These are phyloP conservation scores for Protobothrops mucrosquamatus DNA, from an alignment of 2,113 vertebrate genomes.

Conservation along the genomic window DNA sequence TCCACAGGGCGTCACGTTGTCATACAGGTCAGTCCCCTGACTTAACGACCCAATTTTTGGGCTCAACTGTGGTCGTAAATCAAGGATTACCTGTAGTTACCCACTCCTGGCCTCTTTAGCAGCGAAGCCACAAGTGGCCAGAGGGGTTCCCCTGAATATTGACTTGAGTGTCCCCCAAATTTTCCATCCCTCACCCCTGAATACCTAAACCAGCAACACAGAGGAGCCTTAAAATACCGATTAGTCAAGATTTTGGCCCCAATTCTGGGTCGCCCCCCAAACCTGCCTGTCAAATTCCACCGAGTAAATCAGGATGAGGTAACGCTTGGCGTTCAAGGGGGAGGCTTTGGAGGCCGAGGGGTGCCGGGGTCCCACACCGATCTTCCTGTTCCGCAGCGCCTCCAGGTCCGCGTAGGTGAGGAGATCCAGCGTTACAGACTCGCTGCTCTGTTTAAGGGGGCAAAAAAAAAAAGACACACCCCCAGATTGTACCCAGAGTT, in stretches of 20 bases:
- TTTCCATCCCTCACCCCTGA: neutral
- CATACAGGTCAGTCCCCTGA: neutral
- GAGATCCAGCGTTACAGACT: slow-evolving; percentile 89
- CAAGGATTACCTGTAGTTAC: neutral
- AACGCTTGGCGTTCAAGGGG: slow-evolving; percentile 84
- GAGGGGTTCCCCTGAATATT: neutral
- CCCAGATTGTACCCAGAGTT: neutral
- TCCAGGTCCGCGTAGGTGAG: slow-evolving; percentile 89
- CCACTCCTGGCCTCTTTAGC: too few species aligned
- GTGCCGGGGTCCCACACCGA: slow-evolving; percentile 70
- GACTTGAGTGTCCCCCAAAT: neutral
- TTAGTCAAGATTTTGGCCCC: fast-evolving
- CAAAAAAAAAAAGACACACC: neutral
- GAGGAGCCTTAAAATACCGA: too few species aligned
- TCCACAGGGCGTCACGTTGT: too few species aligned
- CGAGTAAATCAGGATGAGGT: slow-evolving; percentile 91
- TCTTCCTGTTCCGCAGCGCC: slow-evolving; percentile 82
- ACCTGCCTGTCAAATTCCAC: slow-evolving; percentile 92
- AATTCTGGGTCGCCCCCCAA: neutral
- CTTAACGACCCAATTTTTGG: neutral
- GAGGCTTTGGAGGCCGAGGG: slow-evolving; percentile 68
- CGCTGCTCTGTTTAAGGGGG: slow-evolving; percentile 74
- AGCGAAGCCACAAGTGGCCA: neutral
- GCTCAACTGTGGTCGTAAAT: too few species aligned
- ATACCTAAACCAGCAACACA: neutral